Evolutionary conservation across 2,113 vertebrate genomes (phyloP), one percentile per base, ranked within the genome.

Genomic region (Eulemur rufifrons): DNA sequence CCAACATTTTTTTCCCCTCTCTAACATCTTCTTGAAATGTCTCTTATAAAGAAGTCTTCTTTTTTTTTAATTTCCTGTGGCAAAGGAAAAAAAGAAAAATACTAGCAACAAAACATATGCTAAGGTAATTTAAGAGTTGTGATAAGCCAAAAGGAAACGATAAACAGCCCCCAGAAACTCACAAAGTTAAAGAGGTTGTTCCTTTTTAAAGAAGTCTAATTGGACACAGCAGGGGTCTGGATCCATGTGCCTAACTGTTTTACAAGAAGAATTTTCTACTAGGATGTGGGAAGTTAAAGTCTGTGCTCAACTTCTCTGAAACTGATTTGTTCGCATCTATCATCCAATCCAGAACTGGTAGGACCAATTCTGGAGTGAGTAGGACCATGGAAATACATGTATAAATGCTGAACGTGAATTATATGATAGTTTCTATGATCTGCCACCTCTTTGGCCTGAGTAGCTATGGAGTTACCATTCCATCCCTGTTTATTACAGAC

Each of bases 121-220:
- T 93, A 82, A 98, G 89, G 96, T 96, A 98, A 95, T 98, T 96
- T 85, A 95, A 94, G 97, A 95, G 96, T 81, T 95, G 95, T 54
- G 89, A 95, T 86, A 97, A 95, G 77, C 92, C 95, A 86, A 96
- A 97, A 97, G 94, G 90, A 97, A 96, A 92, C 85, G 94, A 97
- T 87, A 95, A 97, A 97, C 84, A 97, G 95, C 80, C 94, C 61
- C 92, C 90, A 95, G 97, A 96, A 96, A 97, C 96, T 59, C 71
- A 87, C 87, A 37, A 88, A 95, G 82, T 90, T 96, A 97, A 96
- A 98, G 92, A 95, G 84, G 63, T 95, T 97, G 76, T 73, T 97
- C 86, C 86, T 95, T 92, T 95, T 84, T 93, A 97, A 94, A 92
- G 89, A 95, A 88, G 84, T 94, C 93, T 98, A 97, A 97, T 98